phyloP scores from a whole-genome alignment of 2,113 vertebrate genomes.

The Anoplopoma fimbria region DNA sequence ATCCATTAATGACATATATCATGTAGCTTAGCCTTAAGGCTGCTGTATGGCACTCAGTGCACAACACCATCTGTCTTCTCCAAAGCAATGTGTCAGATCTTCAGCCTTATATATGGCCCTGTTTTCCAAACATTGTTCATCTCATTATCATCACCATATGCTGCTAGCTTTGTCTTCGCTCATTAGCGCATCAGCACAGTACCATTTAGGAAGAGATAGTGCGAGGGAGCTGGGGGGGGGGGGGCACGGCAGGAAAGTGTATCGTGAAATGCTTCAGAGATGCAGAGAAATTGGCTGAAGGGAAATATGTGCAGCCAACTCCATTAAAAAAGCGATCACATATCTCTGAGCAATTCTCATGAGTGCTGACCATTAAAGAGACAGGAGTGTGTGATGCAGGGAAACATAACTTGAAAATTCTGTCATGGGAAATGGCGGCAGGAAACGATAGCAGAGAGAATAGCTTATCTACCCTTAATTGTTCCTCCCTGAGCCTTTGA shows the following conservation, averaged over 20 bases:
- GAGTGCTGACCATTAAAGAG: slow-evolving; percentile 67
- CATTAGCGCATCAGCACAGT: slow-evolving; percentile 61
- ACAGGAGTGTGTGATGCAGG: slow-evolving; percentile 40
- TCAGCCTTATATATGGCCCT: slow-evolving; percentile 61
- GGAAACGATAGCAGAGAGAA: slow-evolving; percentile 58
- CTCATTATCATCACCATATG: slow-evolving; percentile 79
- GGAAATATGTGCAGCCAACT: slow-evolving; percentile 37
- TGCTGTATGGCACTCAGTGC: slow-evolving; percentile 24
- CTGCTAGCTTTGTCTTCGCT: slow-evolving; percentile 65
- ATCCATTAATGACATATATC: slow-evolving; percentile 64
- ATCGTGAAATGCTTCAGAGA: slow-evolving; percentile 45
- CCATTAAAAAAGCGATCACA: slow-evolving; percentile 34
- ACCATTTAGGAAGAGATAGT: slow-evolving; percentile 58
- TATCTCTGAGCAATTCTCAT: slow-evolving; percentile 39
- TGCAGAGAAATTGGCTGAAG: slow-evolving; percentile 21
- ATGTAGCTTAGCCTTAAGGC: slow-evolving; percentile 56
- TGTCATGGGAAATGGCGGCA: slow-evolving; percentile 61
- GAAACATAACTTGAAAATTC: slow-evolving; percentile 63
- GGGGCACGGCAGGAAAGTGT: neutral
- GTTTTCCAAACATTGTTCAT: slow-evolving; percentile 75
- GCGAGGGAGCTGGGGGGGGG: slow-evolving; percentile 5
- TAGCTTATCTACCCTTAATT: slow-evolving; percentile 75
- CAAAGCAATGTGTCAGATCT: slow-evolving; percentile 48
- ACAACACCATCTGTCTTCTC: slow-evolving; percentile 41
- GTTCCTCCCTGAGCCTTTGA: slow-evolving; percentile 68